These are phyloP conservation scores for Thomomys bottae DNA, from an alignment of 2,113 vertebrate genomes.

Conservation along the genomic window DNA sequence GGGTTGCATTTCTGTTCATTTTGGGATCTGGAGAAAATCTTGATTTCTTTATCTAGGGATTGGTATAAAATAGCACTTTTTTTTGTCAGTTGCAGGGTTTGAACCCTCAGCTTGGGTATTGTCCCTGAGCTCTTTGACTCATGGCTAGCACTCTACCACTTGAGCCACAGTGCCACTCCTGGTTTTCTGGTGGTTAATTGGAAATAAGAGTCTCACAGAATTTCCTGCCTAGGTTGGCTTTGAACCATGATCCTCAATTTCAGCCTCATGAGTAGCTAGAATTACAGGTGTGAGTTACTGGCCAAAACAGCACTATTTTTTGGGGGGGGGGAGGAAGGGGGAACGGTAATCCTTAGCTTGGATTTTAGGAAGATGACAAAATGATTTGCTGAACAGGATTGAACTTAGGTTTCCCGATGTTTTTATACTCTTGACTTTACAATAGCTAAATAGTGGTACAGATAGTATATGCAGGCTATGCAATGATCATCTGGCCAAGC, in stretches of 20 bases:
- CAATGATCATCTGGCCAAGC: background rate
- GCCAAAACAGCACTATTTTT: background rate
- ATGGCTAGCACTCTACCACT: too few relatives aligned
- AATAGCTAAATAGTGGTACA: conserved; percentile 6
- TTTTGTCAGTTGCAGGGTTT: too few relatives aligned
- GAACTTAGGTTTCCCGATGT: background rate
- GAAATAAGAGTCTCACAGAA: too few relatives aligned
- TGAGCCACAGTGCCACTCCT: too few relatives aligned
- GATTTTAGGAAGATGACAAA: background rate
- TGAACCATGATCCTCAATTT: too few relatives aligned
- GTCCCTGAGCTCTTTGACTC: too few relatives aligned
- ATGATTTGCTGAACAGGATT: background rate
- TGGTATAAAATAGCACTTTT: background rate
- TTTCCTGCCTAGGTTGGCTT: too few relatives aligned
- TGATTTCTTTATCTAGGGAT: conserved; percentile 7
- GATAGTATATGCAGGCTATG: background rate
- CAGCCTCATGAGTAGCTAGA: too few relatives aligned
- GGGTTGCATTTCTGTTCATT: conserved; percentile 1
- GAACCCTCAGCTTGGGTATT: too few relatives aligned
- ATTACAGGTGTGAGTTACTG: too few relatives aligned
- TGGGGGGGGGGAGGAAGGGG: too few relatives aligned
- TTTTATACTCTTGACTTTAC: background rate
- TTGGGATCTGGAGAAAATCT: background rate
- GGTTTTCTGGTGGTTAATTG: too few relatives aligned
- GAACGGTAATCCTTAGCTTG: background rate